Evolutionary conservation across 2,888 invertebrate genomes (phyloP), one percentile per base, ranked within the genome.

Genomic region (Perizoma affinitatum): DNA sequence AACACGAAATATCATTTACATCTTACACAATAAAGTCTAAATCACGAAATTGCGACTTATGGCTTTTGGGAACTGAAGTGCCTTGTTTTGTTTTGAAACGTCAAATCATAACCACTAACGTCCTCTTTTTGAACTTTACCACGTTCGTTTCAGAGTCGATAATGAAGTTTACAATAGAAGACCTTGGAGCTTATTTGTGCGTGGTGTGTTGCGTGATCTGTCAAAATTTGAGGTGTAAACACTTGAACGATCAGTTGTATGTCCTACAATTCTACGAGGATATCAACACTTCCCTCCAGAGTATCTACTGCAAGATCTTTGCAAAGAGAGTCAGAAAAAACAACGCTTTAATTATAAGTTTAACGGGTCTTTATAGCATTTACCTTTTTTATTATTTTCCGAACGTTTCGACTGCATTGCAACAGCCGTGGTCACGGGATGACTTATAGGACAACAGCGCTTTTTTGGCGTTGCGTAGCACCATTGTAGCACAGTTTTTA

Each of bases 141-240:
- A 0, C 0, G 0, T 4, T 8, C 3, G 0, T 0, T 0, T 6
- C 74, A 70, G 59, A 59, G 58, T 61, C 40, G 0, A 54, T 45
- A 67, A 71, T 78, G 0, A 7, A 9, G 11, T 46, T 0, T 55
- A 22, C 3, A 0, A 4, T 1, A 7, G 4, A n/a, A 7, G 34
- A 4, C 22, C 41, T 9, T 42, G 11, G 70, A 44, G 10, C 44
- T 33, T 69, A 10, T 74, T 70, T 68, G 9, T 52, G 55, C 54
- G 49, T 53, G 60, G 57, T 58, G 61, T 70, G 69, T 67, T 75
- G 82, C 80, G 84, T 84, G 83, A 86, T 79, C 78, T 83, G 87
- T 90, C 88, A 87, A 88, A 88, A 84, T 78, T 81, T 76, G 76
- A 75, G 84, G 75, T 77, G 83, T 88, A 88, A 89, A 90, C 87